Conservation (phyloP, 2,113 vertebrate species). For the Pontoporia blainvillei region DNA sequence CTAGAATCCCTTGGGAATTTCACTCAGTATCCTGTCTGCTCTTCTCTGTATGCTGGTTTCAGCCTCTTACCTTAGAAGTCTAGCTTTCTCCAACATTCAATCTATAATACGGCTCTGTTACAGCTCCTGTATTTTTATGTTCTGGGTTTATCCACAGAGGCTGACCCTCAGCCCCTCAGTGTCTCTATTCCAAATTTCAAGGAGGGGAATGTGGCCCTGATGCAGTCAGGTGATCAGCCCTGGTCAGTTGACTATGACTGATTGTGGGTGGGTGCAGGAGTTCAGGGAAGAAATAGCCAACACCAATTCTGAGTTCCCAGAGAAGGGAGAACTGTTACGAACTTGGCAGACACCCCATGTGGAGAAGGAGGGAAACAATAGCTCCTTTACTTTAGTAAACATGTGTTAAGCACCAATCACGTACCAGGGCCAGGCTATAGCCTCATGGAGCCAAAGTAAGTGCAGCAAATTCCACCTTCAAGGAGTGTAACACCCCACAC, state of each 20-base stretch:
- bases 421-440: background rate
- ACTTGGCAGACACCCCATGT: constrained; percentile 7
- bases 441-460: background rate
- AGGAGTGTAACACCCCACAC: background rate
- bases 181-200: background rate
- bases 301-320: constrained; percentile 28
- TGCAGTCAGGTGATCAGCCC: background rate
- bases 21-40: background rate
- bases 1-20: background rate
- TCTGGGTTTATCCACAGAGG: background rate
- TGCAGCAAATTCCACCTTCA: background rate
- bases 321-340: constrained; percentile 57
- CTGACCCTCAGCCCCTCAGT: background rate
- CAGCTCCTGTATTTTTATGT: background rate
- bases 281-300: constrained; percentile 34
- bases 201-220: background rate
- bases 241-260: background rate
- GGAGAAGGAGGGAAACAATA: constrained; percentile 45
- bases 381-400: constrained; percentile 17
- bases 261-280: background rate
- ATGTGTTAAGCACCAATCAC: background rate
- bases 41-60: background rate
- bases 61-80: background rate
- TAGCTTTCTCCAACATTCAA: background rate
- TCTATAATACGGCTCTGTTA: background rate